A percentile compares a stretch with the other conserved stretches of the same genome.
Conservation (phyloP, 2,888 invertebrate genomes). For the Ypsolopha scabrella region DNA sequence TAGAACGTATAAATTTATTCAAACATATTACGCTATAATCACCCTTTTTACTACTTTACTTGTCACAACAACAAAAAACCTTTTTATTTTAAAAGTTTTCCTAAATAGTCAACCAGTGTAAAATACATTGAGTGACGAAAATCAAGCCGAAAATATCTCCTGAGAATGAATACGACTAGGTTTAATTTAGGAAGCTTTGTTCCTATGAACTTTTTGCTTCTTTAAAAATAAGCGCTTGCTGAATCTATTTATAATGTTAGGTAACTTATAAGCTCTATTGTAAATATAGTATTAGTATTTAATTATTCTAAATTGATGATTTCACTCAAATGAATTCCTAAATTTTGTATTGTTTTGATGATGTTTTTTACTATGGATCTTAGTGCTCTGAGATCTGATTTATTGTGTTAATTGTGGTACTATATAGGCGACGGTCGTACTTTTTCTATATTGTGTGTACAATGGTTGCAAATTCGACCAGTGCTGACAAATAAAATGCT, state of each 20-base stretch:
- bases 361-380: not conserved
- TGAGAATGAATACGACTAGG: no score
- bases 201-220: not conserved
- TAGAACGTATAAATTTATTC: not conserved
- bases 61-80: no score
- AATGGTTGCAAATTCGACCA: conserved; percentile 24
- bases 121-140: no score
- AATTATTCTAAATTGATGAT: conserved; percentile 39
- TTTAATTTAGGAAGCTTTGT: not conserved
- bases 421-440: conserved; percentile 3
- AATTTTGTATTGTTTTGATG: not conserved
- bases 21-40: no score
- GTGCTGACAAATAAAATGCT: conserved; percentile 51
- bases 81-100: no score
- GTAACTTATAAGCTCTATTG: conserved; percentile 50
- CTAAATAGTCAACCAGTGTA: no score
- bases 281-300: conserved; percentile 66
- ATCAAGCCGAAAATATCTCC: no score
- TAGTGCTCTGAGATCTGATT: not conserved
- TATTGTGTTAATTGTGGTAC: not conserved
- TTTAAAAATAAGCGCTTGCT: conserved; percentile 34
- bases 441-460: conserved; percentile 28
- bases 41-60: no score
- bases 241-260: conserved; percentile 41
- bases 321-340: conserved; percentile 24